Base-by-base conservation (phyloP, 2,888 invertebrate genomes). In the Kryphioiulus occultus region DNA sequence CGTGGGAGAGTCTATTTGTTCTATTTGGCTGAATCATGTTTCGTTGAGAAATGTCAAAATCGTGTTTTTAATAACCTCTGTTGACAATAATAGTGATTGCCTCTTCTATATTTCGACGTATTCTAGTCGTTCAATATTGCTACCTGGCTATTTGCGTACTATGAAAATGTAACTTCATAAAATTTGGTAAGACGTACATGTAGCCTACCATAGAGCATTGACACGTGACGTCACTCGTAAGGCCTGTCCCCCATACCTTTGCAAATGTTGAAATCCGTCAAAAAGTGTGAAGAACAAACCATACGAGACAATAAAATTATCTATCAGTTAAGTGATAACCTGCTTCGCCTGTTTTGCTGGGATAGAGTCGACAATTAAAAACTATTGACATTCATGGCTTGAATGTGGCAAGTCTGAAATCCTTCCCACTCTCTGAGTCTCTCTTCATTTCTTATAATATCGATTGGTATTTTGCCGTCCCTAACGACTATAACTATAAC, bases 21-120 rank as follows among this genome's bases (percentile, higher is more conserved):
- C 88, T 53, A 88, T 88, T 88, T 88, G 87, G 88, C 88, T 88
- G 87, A 88, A 39, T 88, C 88, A 88, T 68, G 22, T 39, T 86
- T 32, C 22, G 9, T 9, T 32, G 22, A 17, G 30, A 78, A 78
- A 78, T 39, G 42, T 85, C 47, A 39, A 26, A 85, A 17, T 85
- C 44, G n/a, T 39, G 32, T 47, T 39, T 47, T 2, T 22, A 39
- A 22, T 15, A 5, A 26, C 39, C 32, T 15, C 4, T 39, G n/a
- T 1, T 39, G 22, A 19, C 85, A 44, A 15, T 15, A 26, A 19
- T 85, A 1, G 5, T 15, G 4, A 4, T 32, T 78, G 30, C 3
- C 3, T 12, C 0, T 15, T 17, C 15, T 78, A 12, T 17, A 0
- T 17, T 78, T 12, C 53, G 12, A 17, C 12, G 78, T 30, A 15